Evolutionary conservation across 1,140 invertebrate species (phyloP).

Genomic region (Drosophila tristis): DNA sequence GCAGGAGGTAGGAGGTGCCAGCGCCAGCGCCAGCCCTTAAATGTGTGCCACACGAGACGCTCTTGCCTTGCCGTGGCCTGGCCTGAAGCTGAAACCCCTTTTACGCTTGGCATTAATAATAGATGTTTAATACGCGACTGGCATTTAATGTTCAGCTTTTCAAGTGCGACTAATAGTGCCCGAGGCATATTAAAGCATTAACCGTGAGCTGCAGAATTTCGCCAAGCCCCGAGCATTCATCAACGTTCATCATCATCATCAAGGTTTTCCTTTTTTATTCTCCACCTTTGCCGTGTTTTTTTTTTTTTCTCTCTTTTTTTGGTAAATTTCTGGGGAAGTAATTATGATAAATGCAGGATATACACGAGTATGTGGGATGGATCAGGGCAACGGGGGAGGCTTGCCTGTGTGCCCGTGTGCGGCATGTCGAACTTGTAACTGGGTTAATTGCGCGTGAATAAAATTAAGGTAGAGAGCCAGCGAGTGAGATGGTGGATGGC

Average conservation of each 20-base stretch:
- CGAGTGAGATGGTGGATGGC: not conserved
- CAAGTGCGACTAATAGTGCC: conserved; percentile 69
- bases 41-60: conserved; percentile 66
- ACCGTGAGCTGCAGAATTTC: conserved; percentile 41
- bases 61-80: not conserved
- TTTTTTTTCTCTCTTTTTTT: conserved; percentile 45
- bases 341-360: conserved; percentile 82
- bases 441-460: conserved; percentile 79
- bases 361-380: conserved; percentile 35
- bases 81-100: conserved; percentile 41
- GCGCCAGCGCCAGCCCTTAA: conserved; percentile 14
- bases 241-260: conserved; percentile 44
- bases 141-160: conserved; percentile 63
- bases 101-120: conserved; percentile 64
- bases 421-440: conserved; percentile 81
- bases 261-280: conserved; percentile 5
- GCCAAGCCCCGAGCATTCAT: conserved; percentile 50
- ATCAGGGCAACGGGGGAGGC: conserved; percentile 8
- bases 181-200: conserved; percentile 79
- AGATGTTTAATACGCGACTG: conserved; percentile 71
- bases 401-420: conserved; percentile 61
- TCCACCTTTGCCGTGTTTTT: conserved; percentile 2
- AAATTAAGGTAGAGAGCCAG: conserved; percentile 60
- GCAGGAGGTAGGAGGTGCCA: too few species aligned
- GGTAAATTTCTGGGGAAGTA: conserved; percentile 76